A percentile compares a stretch with the other conserved stretches of the same genome.
phyloP scores from a whole-genome alignment of 2,888 invertebrate species.

The Diarsia dahlii region DNA sequence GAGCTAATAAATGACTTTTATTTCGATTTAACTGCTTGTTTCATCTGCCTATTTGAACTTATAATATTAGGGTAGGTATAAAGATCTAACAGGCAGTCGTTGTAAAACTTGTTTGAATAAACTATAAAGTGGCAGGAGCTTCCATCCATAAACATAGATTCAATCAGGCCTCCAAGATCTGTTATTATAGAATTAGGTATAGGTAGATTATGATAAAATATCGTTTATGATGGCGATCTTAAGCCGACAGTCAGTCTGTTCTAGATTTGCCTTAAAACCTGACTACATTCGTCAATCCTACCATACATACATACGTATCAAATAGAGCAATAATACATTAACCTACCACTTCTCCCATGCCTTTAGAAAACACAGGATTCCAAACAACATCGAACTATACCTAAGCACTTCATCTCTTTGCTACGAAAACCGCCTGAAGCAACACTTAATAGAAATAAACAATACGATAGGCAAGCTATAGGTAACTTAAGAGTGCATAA shows the following conservation, averaged over 20 bases:
- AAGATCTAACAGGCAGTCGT: neutral
- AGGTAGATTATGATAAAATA: too few relatives aligned
- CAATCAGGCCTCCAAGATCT: neutral
- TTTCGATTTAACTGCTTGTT: neutral
- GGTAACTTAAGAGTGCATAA: constrained; percentile 53
- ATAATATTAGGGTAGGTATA: too few relatives aligned
- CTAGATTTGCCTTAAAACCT: too few relatives aligned
- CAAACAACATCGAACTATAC: neutral
- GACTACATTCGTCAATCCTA: neutral
- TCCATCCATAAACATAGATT: neutral
- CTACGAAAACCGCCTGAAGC: constrained; percentile 19
- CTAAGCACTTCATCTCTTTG: neutral
- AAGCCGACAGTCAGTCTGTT: neutral
- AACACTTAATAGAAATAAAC: constrained; percentile 55
- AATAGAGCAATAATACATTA: neutral
- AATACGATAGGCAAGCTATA: constrained; percentile 28
- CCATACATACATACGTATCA: neutral
- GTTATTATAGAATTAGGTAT: neutral
- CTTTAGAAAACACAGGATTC: neutral
- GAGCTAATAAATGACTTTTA: neutral
- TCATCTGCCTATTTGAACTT: neutral
- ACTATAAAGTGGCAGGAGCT: neutral
- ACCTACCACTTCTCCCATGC: neutral
- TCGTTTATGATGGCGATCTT: neutral
- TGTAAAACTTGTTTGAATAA: neutral